These are phyloP conservation scores for Rapana venosa DNA, from an alignment of 2,888 invertebrate species.

Conservation along the genomic window DNA sequence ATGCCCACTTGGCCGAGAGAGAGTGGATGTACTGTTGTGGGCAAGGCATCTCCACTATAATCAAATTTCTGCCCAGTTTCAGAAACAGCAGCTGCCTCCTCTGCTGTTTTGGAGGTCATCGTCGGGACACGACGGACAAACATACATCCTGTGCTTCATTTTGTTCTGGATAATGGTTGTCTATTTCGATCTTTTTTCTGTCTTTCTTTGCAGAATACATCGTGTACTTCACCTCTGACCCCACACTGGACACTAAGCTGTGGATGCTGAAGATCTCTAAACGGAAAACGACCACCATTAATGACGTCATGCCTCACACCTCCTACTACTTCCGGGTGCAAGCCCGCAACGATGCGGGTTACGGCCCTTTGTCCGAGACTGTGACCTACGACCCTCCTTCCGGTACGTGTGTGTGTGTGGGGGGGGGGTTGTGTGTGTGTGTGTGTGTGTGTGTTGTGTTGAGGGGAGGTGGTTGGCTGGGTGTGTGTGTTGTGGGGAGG, in stretches of 20 bases:
- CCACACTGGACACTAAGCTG: constrained; percentile 41
- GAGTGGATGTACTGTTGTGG: too few relatives aligned
- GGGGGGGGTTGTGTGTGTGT: neutral
- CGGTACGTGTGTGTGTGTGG: constrained; percentile 43
- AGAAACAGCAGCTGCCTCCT: too few relatives aligned
- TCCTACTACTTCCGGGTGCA: constrained; percentile 51
- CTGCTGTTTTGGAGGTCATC: too few relatives aligned
- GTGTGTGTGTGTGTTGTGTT: neutral
- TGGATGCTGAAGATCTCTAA: constrained; percentile 47
- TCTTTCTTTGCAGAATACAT: constrained; percentile 48
- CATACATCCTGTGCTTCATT: too few relatives aligned
- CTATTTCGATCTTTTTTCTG: too few relatives aligned
- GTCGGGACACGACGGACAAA: too few relatives aligned
- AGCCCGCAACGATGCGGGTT: constrained; percentile 51
- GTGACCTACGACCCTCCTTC: constrained; percentile 43
- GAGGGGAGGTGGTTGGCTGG: neutral
- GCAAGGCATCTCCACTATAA: too few relatives aligned
- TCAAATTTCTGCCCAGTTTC: too few relatives aligned
- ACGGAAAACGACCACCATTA: constrained; percentile 29
- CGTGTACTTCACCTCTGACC: constrained; percentile 47
- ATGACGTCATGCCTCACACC: constrained; percentile 45
- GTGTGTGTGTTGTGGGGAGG: neutral
- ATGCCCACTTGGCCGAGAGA: too few relatives aligned
- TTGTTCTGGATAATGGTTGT: too few relatives aligned
- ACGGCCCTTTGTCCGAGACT: constrained; percentile 50